Evolutionary conservation across 2,113 vertebrate species (phyloP).

Genomic region (Atlantisia rogersi): DNA sequence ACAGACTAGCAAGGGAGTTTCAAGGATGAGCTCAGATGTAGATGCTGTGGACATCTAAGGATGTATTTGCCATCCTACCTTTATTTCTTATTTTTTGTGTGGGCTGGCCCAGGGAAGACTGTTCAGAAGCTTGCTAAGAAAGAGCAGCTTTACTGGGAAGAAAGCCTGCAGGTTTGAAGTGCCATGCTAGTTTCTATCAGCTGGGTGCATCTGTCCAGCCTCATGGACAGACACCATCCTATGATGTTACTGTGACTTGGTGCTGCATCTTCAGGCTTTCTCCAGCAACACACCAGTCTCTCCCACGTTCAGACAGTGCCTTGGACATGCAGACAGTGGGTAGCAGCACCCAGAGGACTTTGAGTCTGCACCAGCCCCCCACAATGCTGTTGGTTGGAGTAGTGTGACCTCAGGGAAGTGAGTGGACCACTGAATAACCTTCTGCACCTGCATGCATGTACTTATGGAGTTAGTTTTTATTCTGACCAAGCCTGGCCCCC

Average conservation of each 20-base stretch:
- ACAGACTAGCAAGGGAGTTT: background rate
- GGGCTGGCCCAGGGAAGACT: background rate
- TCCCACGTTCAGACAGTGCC: background rate
- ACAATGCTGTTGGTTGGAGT: background rate
- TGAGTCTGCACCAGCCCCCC: accelerated
- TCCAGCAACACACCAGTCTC: background rate
- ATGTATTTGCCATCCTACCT: background rate
- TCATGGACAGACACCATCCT: background rate
- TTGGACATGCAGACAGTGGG: background rate
- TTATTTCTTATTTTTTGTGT: background rate
- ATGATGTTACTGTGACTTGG: accelerated
- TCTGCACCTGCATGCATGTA: accelerated
- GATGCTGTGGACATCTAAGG: background rate
- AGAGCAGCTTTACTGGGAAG: background rate
- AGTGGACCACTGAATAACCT: background rate
- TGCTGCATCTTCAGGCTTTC: background rate
- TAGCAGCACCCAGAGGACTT: background rate
- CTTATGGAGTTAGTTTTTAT: background rate
- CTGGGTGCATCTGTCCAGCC: background rate
- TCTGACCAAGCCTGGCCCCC: background rate
- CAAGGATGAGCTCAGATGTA: background rate
- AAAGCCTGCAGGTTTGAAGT: background rate
- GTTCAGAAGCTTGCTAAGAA: background rate
- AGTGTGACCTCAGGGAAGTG: background rate
- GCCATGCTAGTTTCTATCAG: background rate